Percentiles rank a stretch among this genome's conserved stretches.
Conservation (phyloP, 1,140 invertebrate genomes). For the Hormaphis cornu region DNA sequence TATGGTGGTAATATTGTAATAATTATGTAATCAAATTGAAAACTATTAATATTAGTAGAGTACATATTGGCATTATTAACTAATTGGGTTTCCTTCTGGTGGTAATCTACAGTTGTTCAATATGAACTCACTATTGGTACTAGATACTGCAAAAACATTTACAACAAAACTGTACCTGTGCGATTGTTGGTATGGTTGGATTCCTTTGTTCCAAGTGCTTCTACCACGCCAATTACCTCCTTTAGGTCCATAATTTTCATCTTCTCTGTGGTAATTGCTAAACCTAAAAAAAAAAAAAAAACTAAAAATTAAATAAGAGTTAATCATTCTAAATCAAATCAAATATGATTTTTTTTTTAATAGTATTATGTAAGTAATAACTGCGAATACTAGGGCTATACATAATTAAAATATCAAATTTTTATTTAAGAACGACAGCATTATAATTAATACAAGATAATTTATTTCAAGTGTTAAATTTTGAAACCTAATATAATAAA, state of each 20-base stretch:
- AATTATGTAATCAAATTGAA: background rate
- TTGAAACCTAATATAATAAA: too few species aligned
- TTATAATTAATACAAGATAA: too few species aligned
- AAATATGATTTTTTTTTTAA: too few species aligned
- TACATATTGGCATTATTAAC: conserved; percentile 1
- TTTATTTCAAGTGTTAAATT: too few species aligned
- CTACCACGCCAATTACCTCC: conserved; percentile 22
- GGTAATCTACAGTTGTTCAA: conserved; percentile 26
- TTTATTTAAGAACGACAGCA: too few species aligned
- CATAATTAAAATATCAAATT: too few species aligned
- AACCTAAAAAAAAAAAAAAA: conserved; percentile 18
- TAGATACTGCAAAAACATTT: conserved; percentile 32
- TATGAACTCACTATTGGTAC: conserved; percentile 31
- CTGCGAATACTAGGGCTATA: too few species aligned
- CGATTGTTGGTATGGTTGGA: conserved; percentile 15
- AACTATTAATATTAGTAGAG: background rate
- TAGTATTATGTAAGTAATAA: too few species aligned
- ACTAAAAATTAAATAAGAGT: too few species aligned
- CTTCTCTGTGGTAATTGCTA: conserved; percentile 16
- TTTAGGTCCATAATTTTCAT: conserved; percentile 13
- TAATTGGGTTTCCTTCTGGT: conserved; percentile 26
- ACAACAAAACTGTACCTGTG: conserved; percentile 32
- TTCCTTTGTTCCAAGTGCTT: conserved; percentile 19
- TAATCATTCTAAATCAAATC: too few species aligned
- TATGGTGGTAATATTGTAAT: too few species aligned